phyloP scores from a whole-genome alignment of 1,140 invertebrate species.

The Drosophila nigromelanica region DNA sequence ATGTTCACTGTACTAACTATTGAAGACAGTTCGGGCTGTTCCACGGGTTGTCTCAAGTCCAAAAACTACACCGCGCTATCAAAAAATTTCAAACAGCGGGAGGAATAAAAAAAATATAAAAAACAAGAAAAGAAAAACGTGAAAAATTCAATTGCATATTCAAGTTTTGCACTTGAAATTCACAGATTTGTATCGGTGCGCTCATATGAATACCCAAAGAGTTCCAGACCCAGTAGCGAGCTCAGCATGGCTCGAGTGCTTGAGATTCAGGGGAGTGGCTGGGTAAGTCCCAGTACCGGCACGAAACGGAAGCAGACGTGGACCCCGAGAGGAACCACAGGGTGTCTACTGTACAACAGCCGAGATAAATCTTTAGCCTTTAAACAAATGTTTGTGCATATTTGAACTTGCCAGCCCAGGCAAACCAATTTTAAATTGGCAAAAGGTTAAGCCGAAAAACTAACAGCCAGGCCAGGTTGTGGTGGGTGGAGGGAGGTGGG shows the following conservation, averaged over 20 bases:
- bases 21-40: conserved; percentile 15
- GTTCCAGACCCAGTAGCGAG: conserved; percentile 20
- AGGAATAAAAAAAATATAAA: not conserved
- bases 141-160: conserved; percentile 78
- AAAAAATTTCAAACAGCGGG: conserved; percentile 26
- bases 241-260: conserved; percentile 15
- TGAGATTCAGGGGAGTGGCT: not conserved
- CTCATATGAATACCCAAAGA: conserved; percentile 69
- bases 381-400: conserved; percentile 81
- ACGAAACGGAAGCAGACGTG: conserved; percentile 65
- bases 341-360: conserved; percentile 69
- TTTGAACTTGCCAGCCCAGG: conserved; percentile 67
- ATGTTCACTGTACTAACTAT: conserved; percentile 33
- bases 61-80: conserved; percentile 28
- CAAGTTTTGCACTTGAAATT: conserved; percentile 81
- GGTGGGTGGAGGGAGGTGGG: not conserved
- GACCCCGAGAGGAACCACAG: conserved; percentile 61
- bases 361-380: conserved; percentile 80
- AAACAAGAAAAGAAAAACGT: conserved; percentile 28
- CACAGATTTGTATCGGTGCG: conserved; percentile 73
- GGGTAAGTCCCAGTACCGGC: conserved; percentile 9
- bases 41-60: conserved; percentile 10
- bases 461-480: conserved; percentile 47
- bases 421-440: conserved; percentile 79
- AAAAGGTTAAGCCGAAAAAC: conserved; percentile 79